Evolutionary conservation across 2,888 invertebrate species (phyloP).

Genomic region (Trachelus stipa): DNA sequence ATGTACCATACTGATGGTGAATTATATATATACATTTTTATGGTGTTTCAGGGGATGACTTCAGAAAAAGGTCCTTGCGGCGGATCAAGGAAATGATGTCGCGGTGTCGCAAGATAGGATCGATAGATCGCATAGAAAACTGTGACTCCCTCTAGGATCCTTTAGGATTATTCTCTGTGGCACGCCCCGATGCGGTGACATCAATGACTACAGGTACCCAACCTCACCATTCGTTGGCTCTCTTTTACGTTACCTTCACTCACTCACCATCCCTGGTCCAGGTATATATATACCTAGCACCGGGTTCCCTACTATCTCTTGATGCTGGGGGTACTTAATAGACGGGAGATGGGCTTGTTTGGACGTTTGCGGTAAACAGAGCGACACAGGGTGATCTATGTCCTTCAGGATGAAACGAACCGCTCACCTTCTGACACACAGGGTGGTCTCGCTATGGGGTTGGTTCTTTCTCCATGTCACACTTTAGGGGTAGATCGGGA

Average conservation of each 20-base stretch:
- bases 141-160: slow-evolving; percentile 20
- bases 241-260: background rate
- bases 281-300: slow-evolving; percentile 47
- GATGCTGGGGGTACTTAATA: slow-evolving; percentile 54
- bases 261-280: slow-evolving; percentile 26
- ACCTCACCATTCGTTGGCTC: slow-evolving; percentile 5
- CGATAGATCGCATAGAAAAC: slow-evolving; percentile 26
- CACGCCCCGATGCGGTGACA: slow-evolving; percentile 50
- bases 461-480: background rate
- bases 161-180: slow-evolving; percentile 24
- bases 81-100: slow-evolving; percentile 63
- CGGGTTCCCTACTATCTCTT: slow-evolving; percentile 37
- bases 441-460: slow-evolving; percentile 24
- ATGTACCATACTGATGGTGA: background rate
- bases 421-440: slow-evolving; percentile 38
- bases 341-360: slow-evolving; percentile 60
- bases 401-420: slow-evolving; percentile 43
- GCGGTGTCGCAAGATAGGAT: slow-evolving; percentile 58
- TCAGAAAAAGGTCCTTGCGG: slow-evolving; percentile 34
- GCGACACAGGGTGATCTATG: slow-evolving; percentile 65
- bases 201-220: slow-evolving; percentile 42
- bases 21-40: background rate
- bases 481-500: background rate
- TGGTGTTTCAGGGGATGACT: background rate
- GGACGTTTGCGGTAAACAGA: slow-evolving; percentile 66